Evolutionary conservation across 2,113 vertebrate genomes (phyloP).

Genomic region (Lagopus leucura): DNA sequence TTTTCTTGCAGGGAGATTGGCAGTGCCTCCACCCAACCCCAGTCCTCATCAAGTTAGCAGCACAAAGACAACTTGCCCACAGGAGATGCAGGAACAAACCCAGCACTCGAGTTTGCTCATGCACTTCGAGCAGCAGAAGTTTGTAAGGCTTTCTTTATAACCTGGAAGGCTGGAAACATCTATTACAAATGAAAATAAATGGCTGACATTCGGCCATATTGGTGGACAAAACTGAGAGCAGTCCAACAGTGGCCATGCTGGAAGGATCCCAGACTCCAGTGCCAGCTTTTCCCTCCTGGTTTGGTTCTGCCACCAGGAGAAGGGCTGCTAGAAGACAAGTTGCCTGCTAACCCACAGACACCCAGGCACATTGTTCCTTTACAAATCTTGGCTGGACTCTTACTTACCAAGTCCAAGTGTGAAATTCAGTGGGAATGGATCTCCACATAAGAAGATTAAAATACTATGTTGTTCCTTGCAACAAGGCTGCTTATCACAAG

Average conservation of each 20-base stretch:
- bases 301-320: neutral
- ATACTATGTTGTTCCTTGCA: neutral
- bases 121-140: neutral
- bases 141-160: neutral
- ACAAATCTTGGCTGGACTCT: neutral
- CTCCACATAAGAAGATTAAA: fast-evolving
- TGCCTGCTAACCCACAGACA: neutral
- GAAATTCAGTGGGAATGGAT: neutral
- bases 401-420: neutral
- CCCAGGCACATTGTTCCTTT: neutral
- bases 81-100: neutral
- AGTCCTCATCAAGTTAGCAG: neutral
- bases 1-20: neutral
- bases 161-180: neutral
- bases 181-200: neutral
- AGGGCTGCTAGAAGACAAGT: neutral
- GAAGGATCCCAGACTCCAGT: neutral
- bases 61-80: neutral
- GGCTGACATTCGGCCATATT: neutral
- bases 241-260: neutral
- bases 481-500: neutral
- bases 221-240: fast-evolving
- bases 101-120: neutral
- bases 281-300: neutral
- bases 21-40: neutral